phyloP scores from a whole-genome alignment of 2,888 invertebrate species.

The Halictus ligatus region DNA sequence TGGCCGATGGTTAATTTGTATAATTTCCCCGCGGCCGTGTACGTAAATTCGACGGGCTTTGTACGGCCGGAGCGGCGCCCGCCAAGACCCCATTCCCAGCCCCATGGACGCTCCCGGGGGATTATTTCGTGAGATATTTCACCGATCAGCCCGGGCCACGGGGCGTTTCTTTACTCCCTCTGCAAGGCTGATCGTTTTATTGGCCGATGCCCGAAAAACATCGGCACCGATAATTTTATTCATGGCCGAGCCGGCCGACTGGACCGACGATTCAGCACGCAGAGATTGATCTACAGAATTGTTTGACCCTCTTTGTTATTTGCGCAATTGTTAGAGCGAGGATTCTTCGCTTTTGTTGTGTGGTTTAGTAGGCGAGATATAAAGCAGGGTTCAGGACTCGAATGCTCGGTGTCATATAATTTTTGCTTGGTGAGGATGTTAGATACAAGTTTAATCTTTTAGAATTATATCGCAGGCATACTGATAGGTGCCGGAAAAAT shows the following conservation, averaged over 20 bases:
- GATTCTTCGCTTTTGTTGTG: not conserved
- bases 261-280: not conserved
- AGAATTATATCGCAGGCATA: too few species aligned
- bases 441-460: too few species aligned
- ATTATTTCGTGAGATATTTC: constrained; percentile 47
- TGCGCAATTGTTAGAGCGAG: not conserved
- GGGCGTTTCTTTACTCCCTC: constrained; percentile 39
- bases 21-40: constrained; percentile 68
- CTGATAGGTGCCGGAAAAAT: too few species aligned
- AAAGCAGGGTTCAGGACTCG: too few species aligned
- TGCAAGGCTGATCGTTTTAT: constrained; percentile 49
- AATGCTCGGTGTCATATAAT: too few species aligned
- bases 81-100: not conserved
- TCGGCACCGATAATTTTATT: constrained; percentile 13
- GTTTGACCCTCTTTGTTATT: not conserved
- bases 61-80: not conserved
- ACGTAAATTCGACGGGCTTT: constrained; percentile 58
- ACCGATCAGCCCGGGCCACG: constrained; percentile 31
- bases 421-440: too few species aligned
- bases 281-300: not conserved
- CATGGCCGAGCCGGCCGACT: not conserved
- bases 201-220: constrained; percentile 12
- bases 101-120: constrained; percentile 23
- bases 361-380: not conserved
- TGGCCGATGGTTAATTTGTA: constrained; percentile 75